These are phyloP conservation scores for Champsocephalus gunnari DNA, from an alignment of 2,797 vertebrate species.

Conservation along the genomic window DNA sequence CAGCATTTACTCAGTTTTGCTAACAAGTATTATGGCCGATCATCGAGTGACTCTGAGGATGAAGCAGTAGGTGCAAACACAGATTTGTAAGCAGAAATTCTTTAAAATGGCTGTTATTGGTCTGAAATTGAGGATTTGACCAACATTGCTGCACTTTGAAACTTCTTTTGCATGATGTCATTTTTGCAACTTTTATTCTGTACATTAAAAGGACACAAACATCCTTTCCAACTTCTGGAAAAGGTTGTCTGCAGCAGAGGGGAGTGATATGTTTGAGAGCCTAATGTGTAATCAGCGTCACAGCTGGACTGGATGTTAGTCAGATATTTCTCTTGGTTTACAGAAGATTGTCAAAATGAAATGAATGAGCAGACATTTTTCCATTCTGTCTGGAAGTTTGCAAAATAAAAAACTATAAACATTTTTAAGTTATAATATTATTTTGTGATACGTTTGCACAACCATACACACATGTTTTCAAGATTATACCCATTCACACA, in stretches of 20 bases:
- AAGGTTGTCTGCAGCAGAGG: neutral
- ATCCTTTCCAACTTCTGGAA: neutral
- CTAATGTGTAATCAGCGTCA: conserved; percentile 10
- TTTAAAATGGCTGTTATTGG: conserved; percentile 8
- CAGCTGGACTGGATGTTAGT: conserved; percentile 9
- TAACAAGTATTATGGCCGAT: neutral
- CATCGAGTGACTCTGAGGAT: conserved; percentile 3
- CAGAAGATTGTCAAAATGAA: neutral
- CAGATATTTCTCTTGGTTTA: too few relatives aligned
- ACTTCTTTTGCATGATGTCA: neutral
- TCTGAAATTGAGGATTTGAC: conserved; percentile 8
- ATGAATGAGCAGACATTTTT: conserved; percentile 18
- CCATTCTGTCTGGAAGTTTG: conserved; percentile 26
- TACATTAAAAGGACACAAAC: neutral
- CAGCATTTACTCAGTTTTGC: conserved; percentile 14
- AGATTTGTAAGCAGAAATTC: neutral
- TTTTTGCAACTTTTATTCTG: neutral
- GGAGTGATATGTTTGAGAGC: conserved; percentile 17
- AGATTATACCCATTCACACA: neutral
- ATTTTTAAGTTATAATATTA: neutral
- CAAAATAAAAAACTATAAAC: conserved; percentile 56
- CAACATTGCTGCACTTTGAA: conserved; percentile 13
- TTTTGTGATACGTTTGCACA: neutral
- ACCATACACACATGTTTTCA: neutral
- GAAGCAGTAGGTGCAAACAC: neutral